A percentile compares a stretch with the other conserved stretches of the same genome.
phyloP scores from a whole-genome alignment of 2,888 invertebrate genomes.

The Aradus depressus region DNA sequence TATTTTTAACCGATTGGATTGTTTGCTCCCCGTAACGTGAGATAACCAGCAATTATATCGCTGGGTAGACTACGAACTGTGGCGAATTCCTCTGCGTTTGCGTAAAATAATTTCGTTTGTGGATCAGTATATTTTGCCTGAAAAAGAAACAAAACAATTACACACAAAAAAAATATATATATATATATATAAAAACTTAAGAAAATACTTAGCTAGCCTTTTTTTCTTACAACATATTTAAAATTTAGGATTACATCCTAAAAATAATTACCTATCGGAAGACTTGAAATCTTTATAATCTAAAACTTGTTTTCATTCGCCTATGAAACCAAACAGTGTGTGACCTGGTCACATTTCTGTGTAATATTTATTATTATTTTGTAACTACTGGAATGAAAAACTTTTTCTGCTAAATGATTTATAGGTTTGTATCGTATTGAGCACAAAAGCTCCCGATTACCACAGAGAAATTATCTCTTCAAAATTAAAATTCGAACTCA shows the following conservation, averaged over 20 bases:
- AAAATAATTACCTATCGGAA: too few relatives aligned
- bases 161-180: neutral
- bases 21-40: slow-evolving; percentile 71
- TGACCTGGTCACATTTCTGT: too few relatives aligned
- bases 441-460: too few relatives aligned
- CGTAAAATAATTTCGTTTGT: slow-evolving; percentile 74
- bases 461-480: too few relatives aligned
- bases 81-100: slow-evolving; percentile 76
- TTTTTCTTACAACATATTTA: neutral
- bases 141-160: slow-evolving; percentile 25
- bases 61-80: slow-evolving; percentile 76
- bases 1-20: slow-evolving; percentile 55
- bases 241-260: neutral
- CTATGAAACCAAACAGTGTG: too few relatives aligned
- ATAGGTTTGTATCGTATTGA: too few relatives aligned
- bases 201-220: neutral
- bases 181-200: neutral
- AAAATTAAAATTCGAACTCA: too few relatives aligned
- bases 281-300: too few relatives aligned
- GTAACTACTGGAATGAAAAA: too few relatives aligned
- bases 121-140: slow-evolving; percentile 80
- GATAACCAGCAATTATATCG: slow-evolving; percentile 83
- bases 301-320: too few relatives aligned
- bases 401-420: too few relatives aligned
- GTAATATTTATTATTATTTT: too few relatives aligned